A percentile compares a stretch with the other conserved stretches of the same genome.
These are phyloP conservation scores for Spinibarbus caldwelli DNA, from an alignment of 2,797 vertebrate genomes.

Conservation along the genomic window DNA sequence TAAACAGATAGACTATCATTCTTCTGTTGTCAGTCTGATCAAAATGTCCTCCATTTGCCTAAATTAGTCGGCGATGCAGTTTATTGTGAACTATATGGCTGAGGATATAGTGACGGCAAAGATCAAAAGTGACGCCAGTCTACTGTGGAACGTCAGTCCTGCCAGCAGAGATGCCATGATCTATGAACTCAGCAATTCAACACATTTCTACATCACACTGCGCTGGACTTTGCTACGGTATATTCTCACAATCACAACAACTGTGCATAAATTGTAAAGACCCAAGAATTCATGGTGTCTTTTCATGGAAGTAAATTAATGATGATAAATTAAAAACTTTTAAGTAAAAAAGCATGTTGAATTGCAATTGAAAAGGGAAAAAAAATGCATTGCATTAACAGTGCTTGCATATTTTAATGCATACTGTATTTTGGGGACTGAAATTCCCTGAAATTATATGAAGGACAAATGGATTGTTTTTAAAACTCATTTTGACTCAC, in stretches of 20 bases:
- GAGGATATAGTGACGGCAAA: conserved; percentile 73
- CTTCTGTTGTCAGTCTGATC: background rate
- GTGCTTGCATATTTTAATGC: too few species aligned
- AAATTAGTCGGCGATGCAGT: conserved; percentile 70
- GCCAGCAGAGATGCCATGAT: conserved; percentile 70
- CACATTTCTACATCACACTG: conserved; percentile 73
- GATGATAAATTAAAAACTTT: too few species aligned
- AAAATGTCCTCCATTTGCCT: background rate
- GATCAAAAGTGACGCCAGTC: conserved; percentile 77
- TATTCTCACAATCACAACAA: background rate
- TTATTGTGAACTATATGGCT: conserved; percentile 73
- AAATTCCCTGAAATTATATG: too few species aligned
- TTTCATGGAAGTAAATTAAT: too few species aligned
- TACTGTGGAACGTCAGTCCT: conserved; percentile 78
- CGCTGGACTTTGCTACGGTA: conserved; percentile 74
- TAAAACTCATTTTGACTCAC: too few species aligned
- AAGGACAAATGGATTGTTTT: too few species aligned
- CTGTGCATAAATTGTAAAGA: too few species aligned
- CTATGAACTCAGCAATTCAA: conserved; percentile 71
- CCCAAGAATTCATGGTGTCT: too few species aligned
- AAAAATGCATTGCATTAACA: too few species aligned
- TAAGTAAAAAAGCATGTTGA: too few species aligned
- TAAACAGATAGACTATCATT: background rate
- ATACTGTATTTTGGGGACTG: too few species aligned
- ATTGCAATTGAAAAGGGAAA: too few species aligned